phyloP scores from a whole-genome alignment of 2,888 invertebrate species.

The Artemia sp. region DNA sequence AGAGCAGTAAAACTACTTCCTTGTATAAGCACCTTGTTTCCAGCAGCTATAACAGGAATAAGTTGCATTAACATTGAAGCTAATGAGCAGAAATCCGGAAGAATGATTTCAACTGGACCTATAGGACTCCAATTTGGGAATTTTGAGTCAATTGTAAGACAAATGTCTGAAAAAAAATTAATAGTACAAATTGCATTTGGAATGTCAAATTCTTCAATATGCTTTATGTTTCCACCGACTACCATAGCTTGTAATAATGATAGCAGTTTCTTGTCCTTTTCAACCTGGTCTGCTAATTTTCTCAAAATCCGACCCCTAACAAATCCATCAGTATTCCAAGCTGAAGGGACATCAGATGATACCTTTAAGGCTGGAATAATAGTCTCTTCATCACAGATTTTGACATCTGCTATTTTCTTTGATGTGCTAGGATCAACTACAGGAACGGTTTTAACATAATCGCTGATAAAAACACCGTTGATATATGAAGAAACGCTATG shows the following conservation, averaged over 20 bases:
- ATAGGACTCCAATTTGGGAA: slow-evolving; percentile 32
- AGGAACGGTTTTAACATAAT: too few species aligned
- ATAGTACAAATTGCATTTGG: slow-evolving; percentile 36
- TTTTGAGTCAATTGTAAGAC: slow-evolving; percentile 32
- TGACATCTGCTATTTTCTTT: too few species aligned
- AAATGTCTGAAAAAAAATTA: slow-evolving; percentile 39
- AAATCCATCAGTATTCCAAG: background rate
- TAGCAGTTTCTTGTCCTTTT: slow-evolving; percentile 36
- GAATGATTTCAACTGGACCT: slow-evolving; percentile 35
- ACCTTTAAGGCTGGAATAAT: too few species aligned
- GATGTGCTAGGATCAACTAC: too few species aligned
- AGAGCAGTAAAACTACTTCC: slow-evolving; percentile 34
- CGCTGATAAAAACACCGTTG: too few species aligned
- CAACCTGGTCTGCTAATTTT: slow-evolving; percentile 37
- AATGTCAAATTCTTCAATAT: slow-evolving; percentile 34
- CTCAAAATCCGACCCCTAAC: slow-evolving; percentile 22
- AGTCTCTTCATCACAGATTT: too few species aligned
- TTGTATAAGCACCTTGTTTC: slow-evolving; percentile 36
- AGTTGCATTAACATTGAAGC: slow-evolving; percentile 36
- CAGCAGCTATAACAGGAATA: slow-evolving; percentile 37
- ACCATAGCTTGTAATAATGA: slow-evolving; percentile 36
- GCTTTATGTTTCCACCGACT: slow-evolving; percentile 34
- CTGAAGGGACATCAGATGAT: too few species aligned
- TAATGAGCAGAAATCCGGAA: slow-evolving; percentile 34
- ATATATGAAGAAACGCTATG: too few species aligned